Evolutionary conservation across 2,797 vertebrate genomes (phyloP).

Genomic region (Lemur catta): DNA sequence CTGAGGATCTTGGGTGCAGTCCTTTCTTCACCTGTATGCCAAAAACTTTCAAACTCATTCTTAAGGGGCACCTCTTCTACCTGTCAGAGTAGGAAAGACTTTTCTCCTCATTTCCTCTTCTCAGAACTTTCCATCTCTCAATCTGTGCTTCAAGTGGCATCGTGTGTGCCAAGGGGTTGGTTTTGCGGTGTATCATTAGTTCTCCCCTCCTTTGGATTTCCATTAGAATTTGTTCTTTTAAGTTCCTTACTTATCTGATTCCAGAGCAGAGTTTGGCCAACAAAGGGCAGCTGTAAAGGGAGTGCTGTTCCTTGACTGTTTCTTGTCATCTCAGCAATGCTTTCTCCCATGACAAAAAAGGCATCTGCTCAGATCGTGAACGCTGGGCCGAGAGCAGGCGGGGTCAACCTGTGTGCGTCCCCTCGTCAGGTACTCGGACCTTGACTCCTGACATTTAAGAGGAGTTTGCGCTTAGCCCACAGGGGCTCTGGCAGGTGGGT

Average conservation of each 20-base stretch:
- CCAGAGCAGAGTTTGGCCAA: not conserved
- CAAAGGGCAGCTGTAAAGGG: not conserved
- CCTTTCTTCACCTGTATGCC: not conserved
- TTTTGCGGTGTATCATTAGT: not conserved
- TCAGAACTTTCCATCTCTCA: not conserved
- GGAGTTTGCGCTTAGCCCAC: not conserved
- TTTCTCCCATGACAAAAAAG: not conserved
- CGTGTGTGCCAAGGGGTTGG: fast-evolving
- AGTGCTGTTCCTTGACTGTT: not conserved
- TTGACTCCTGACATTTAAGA: not conserved
- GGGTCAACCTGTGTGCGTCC: no score
- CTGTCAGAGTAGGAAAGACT: not conserved
- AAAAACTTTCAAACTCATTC: not conserved
- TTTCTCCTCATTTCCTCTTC: not conserved
- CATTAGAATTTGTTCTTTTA: not conserved
- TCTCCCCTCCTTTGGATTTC: not conserved
- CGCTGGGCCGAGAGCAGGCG: not conserved
- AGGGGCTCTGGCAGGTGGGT: not conserved
- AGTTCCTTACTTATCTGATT: not conserved
- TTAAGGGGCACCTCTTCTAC: not conserved
- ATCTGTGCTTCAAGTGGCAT: not conserved
- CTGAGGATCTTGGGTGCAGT: not conserved
- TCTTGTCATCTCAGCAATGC: not conserved
- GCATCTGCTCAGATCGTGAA: not conserved
- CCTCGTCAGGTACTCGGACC: not conserved